These are phyloP conservation scores for Siniperca scherzeri DNA, from an alignment of 2,797 vertebrate genomes.

Conservation along the genomic window DNA sequence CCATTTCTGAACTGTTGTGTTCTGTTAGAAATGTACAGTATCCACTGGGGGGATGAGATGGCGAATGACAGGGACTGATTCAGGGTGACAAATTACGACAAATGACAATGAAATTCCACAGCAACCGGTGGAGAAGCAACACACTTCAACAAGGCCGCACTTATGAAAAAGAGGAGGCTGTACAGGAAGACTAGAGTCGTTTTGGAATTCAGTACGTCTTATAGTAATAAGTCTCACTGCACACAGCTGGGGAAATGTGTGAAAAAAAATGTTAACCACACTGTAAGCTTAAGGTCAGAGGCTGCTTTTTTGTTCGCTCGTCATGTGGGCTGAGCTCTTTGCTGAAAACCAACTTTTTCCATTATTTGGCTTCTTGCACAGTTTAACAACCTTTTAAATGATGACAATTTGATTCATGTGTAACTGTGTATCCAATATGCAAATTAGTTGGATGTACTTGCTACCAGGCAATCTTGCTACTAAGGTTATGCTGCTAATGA, in stretches of 20 bases:
- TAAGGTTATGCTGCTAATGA: not conserved
- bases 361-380: not conserved
- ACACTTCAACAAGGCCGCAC: constrained; percentile 1
- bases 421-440: not conserved
- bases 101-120: constrained; percentile 49
- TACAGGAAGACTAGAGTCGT: not conserved
- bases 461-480: not conserved
- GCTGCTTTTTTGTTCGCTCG: no score
- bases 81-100: constrained; percentile 33
- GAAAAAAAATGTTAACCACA: not conserved
- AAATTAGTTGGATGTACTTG: not conserved
- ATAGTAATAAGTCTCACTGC: not conserved
- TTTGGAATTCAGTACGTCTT: no score
- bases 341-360: not conserved
- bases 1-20: not conserved
- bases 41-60: not conserved
- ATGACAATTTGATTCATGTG: not conserved
- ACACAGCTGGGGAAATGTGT: not conserved
- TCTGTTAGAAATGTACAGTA: not conserved
- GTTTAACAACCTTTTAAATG: not conserved
- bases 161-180: not conserved
- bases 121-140: constrained; percentile 2
- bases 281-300: not conserved
- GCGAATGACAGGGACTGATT: constrained; percentile 24
- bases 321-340: not conserved